phyloP scores from a whole-genome alignment of 2,888 invertebrate genomes.

The Desoria tigrina region DNA sequence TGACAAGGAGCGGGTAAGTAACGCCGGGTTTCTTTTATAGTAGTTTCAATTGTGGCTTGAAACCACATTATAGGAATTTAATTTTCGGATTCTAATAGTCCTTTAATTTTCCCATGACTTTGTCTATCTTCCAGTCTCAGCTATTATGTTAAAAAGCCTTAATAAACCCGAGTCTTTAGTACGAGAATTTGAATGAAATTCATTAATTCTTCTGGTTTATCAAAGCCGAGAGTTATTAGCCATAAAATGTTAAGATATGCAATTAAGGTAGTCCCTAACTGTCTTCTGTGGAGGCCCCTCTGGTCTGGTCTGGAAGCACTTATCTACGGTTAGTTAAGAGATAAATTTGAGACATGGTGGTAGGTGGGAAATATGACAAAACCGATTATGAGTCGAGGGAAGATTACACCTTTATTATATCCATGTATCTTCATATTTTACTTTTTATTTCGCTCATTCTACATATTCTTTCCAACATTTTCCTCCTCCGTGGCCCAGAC shows the following conservation, averaged over 20 bases:
- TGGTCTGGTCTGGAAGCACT: no score
- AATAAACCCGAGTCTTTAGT: no score
- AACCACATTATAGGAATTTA: neutral
- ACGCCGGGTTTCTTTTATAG: no score
- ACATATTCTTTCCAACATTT: constrained; percentile 27
- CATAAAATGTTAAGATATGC: no score
- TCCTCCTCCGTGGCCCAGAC: constrained; percentile 11
- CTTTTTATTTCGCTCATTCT: constrained; percentile 32
- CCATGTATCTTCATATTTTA: constrained; percentile 35
- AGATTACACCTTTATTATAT: constrained; percentile 32
- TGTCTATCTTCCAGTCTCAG: no score
- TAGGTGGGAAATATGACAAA: constrained; percentile 21
- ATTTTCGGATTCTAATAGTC: neutral
- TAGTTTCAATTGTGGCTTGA: neutral
- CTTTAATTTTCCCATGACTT: neutral
- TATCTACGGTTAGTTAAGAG: neutral
- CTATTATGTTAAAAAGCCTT: no score
- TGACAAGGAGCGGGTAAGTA: constrained; percentile 86
- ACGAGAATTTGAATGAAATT: neutral
- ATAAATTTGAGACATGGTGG: constrained; percentile 10
- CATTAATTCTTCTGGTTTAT: neutral
- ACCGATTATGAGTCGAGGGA: constrained; percentile 37
- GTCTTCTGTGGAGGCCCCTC: no score
- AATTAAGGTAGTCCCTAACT: no score
- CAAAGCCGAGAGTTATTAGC: neutral